These are phyloP conservation scores for Anolis sagrei DNA, from an alignment of 2,113 vertebrate genomes.

Conservation along the genomic window DNA sequence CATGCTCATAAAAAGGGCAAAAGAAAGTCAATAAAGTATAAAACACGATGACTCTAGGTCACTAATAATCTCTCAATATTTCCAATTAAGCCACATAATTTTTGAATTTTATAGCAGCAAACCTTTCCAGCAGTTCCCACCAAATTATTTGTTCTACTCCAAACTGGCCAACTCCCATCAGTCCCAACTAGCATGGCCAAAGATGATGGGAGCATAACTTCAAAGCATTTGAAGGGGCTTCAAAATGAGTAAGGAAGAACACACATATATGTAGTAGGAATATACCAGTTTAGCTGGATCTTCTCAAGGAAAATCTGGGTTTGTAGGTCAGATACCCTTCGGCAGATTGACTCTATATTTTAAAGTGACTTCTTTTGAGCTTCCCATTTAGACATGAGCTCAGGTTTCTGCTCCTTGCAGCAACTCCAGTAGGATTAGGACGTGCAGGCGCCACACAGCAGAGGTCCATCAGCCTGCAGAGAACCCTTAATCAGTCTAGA, in stretches of 20 bases:
- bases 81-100: background rate
- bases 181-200: background rate
- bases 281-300: background rate
- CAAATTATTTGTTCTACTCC: background rate
- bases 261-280: background rate
- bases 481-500: background rate
- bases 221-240: background rate
- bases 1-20: background rate
- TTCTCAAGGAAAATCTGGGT: background rate
- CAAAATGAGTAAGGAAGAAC: background rate
- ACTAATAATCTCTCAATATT: background rate
- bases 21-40: background rate
- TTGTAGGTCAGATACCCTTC: background rate
- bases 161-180: background rate
- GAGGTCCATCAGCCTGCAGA: background rate
- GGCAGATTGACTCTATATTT: background rate
- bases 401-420: too few species aligned
- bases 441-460: rapidly evolving
- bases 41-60: background rate
- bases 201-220: background rate
- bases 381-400: background rate
- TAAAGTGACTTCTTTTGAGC: background rate
- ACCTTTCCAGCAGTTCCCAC: background rate
- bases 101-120: background rate
- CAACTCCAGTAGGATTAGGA: background rate